phyloP scores from a whole-genome alignment of 92 coral and sea anemone species.

The Palythoa heliodiscus region DNA sequence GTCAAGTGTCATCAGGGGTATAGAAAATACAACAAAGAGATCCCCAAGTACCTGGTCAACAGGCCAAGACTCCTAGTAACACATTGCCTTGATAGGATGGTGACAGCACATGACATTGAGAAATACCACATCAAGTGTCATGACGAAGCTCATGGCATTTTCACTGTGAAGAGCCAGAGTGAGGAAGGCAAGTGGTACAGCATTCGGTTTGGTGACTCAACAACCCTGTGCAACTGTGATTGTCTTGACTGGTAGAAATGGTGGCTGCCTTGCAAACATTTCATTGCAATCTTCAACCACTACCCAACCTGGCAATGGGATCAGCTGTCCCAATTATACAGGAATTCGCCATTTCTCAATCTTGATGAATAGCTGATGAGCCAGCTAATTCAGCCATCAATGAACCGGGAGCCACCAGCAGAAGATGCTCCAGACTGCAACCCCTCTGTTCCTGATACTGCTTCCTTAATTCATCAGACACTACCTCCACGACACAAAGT shows the following conservation, averaged over 20 bases:
- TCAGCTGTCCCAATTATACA: not conserved
- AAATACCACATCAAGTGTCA: constrained; percentile 15
- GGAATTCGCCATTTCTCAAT: not conserved
- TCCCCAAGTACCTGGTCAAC: no score
- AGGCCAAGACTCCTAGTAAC: constrained; percentile 48
- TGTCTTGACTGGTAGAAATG: constrained; percentile 7
- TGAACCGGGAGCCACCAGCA: not conserved
- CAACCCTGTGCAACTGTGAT: not conserved
- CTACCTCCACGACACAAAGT: not conserved
- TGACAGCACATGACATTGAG: constrained; percentile 30
- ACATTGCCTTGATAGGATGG: constrained; percentile 52
- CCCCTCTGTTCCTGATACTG: not conserved
- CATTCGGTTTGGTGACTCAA: not conserved
- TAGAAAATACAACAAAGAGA: no score
- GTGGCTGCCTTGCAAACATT: constrained; percentile 21
- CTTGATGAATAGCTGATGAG: constrained; percentile 8
- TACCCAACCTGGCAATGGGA: constrained; percentile 7
- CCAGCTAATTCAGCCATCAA: constrained; percentile 6
- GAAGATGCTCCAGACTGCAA: constrained; percentile 7
- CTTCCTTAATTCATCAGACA: not conserved
- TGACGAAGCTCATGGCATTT: constrained; percentile 25
- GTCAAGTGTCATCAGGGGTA: no score
- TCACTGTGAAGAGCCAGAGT: constrained; percentile 21
- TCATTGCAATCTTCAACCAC: constrained; percentile 5
- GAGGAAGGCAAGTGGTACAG: constrained; percentile 9